phyloP scores from a whole-genome alignment of 2,888 invertebrate species.

The Ophion ventricosus region DNA sequence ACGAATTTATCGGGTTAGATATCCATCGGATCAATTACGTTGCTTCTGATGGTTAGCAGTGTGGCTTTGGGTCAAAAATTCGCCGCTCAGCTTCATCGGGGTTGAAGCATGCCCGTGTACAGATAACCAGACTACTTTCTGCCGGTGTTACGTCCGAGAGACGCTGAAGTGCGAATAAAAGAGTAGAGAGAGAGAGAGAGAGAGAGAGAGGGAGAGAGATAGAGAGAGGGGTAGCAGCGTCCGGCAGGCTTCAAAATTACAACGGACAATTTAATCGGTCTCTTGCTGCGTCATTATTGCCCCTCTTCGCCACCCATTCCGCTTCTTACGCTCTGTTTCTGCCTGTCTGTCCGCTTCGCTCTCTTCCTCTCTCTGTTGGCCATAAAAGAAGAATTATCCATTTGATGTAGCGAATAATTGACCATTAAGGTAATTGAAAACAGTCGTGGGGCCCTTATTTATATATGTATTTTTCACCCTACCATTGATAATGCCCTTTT shows the following conservation, averaged over 20 bases:
- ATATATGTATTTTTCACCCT: neutral
- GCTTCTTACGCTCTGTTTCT: neutral
- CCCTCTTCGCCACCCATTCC: slow-evolving; percentile 4
- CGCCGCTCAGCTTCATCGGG: slow-evolving; percentile 47
- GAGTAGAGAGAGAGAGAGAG: neutral
- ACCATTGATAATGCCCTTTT: neutral
- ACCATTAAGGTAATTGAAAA: slow-evolving; percentile 45
- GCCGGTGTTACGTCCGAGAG: slow-evolving; percentile 5
- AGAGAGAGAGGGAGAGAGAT: neutral
- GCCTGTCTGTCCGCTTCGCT: neutral
- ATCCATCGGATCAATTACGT: slow-evolving; percentile 66
- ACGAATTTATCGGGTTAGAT: slow-evolving; percentile 64
- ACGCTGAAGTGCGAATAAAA: neutral
- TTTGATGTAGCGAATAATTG: slow-evolving; percentile 49
- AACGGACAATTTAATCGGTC: slow-evolving; percentile 63
- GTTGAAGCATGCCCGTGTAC: slow-evolving; percentile 3
- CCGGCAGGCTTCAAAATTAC: slow-evolving; percentile 59
- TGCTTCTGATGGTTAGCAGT: slow-evolving; percentile 53
- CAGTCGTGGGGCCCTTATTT: slow-evolving; percentile 23
- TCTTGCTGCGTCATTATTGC: slow-evolving; percentile 61
- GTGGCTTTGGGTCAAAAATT: slow-evolving; percentile 49
- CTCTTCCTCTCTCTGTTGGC: slow-evolving; percentile 2
- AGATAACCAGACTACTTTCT: neutral
- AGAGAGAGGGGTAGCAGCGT: slow-evolving; percentile 4
- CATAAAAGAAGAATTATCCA: slow-evolving; percentile 53